These are phyloP conservation scores for Tapera naevia DNA, from an alignment of 2,797 vertebrate genomes.

Conservation along the genomic window DNA sequence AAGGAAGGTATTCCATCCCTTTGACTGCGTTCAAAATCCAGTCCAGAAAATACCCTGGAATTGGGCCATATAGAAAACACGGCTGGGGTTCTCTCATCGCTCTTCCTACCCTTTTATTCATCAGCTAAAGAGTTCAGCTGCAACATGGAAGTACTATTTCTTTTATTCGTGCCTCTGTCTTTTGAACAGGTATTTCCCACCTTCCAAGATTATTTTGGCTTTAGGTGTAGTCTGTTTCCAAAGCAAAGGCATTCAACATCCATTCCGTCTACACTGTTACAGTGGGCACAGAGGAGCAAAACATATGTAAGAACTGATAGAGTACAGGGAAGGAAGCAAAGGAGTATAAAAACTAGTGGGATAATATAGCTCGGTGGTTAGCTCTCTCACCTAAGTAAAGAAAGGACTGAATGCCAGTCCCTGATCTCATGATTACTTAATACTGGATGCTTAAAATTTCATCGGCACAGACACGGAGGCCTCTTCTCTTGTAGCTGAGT, in stretches of 20 bases:
- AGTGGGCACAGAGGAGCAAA: neutral
- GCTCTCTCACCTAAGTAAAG: constrained; percentile 22
- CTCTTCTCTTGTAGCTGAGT: constrained; percentile 27
- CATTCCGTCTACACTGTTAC: neutral
- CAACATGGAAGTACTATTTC: neutral
- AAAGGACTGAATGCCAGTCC: constrained; percentile 4
- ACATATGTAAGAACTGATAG: neutral
- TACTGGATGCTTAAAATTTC: constrained; percentile 61
- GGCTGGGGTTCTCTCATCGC: neutral
- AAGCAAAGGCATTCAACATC: neutral
- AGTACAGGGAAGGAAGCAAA: neutral
- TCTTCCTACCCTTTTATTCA: neutral
- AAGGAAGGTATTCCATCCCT: neutral
- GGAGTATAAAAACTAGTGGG: neutral
- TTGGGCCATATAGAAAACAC: neutral
- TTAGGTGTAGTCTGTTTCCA: neutral
- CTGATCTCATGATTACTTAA: constrained; percentile 60
- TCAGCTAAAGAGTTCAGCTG: neutral
- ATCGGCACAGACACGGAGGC: neutral
- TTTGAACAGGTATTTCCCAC: neutral
- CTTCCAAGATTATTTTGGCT: neutral
- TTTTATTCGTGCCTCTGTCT: neutral
- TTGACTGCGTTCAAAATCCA: neutral
- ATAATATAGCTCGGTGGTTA: neutral
- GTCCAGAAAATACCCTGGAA: neutral